These are phyloP conservation scores for Sebastes miniatus DNA, from an alignment of 2,797 vertebrate species.

Conservation along the genomic window DNA sequence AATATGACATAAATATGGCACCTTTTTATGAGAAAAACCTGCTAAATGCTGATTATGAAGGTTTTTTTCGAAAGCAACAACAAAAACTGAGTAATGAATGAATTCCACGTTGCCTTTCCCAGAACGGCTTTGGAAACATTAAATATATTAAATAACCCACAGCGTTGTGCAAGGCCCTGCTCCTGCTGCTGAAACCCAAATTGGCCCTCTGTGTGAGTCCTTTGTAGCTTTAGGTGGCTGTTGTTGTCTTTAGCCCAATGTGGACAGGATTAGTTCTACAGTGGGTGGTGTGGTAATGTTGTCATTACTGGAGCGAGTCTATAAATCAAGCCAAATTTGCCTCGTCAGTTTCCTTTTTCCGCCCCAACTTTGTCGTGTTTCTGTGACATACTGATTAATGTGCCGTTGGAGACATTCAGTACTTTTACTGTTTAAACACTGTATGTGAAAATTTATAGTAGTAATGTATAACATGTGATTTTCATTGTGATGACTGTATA, in stretches of 20 bases:
- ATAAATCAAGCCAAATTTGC: constrained; percentile 4
- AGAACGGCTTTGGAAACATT: constrained; percentile 36
- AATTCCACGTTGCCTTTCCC: constrained; percentile 37
- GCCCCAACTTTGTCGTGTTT: neutral
- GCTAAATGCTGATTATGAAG: constrained; percentile 10
- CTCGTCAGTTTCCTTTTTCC: neutral
- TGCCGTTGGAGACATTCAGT: neutral
- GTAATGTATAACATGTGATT: neutral
- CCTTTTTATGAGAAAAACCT: neutral
- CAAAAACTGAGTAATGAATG: constrained; percentile 29
- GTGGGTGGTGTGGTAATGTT: constrained; percentile 5
- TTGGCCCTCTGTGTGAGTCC: constrained; percentile 15
- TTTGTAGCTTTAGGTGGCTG: constrained; percentile 26
- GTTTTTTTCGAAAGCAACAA: neutral
- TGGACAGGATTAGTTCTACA: constrained; percentile 21
- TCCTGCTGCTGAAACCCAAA: neutral
- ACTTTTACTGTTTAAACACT: neutral
- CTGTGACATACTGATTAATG: neutral
- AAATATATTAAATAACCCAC: constrained; percentile 18
- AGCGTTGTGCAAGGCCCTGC: neutral
- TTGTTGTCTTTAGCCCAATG: constrained; percentile 22
- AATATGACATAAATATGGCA: constrained; percentile 19
- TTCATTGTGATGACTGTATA: neutral
- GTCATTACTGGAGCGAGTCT: neutral
- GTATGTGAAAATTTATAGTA: neutral